phyloP scores from a whole-genome alignment of 2,113 vertebrate species.

The Lophochroa leadbeateri region DNA sequence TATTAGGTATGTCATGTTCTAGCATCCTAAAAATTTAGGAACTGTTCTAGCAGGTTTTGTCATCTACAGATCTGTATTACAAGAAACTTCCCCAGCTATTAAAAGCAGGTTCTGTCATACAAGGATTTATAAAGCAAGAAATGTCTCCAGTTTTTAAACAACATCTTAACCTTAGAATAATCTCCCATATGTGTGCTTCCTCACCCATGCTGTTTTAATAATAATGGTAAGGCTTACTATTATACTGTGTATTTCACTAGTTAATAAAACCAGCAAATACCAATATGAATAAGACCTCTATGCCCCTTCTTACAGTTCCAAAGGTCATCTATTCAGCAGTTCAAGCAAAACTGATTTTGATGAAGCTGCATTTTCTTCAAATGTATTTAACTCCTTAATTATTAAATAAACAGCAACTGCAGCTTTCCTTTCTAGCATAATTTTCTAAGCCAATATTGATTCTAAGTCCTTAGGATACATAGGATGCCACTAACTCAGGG shows the following conservation, averaged over 20 bases:
- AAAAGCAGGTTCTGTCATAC: background rate
- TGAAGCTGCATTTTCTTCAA: background rate
- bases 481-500: background rate
- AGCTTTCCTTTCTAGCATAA: background rate
- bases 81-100: background rate
- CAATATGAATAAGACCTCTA: background rate
- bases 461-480: background rate
- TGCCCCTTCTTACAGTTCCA: background rate
- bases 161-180: background rate
- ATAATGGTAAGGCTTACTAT: background rate
- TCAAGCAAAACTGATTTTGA: background rate
- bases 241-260: background rate
- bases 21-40: background rate
- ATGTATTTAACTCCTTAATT: background rate
- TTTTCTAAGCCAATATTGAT: background rate
- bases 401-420: background rate
- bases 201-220: background rate
- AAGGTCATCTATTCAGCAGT: background rate
- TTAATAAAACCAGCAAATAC: background rate
- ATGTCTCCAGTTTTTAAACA: background rate
- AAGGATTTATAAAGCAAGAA: background rate
- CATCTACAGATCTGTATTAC: background rate
- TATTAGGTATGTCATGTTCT: background rate
- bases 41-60: background rate
- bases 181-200: background rate